Conservation (phyloP, 2,888 invertebrate genomes). For the Dasysyrphus tricinctus region DNA sequence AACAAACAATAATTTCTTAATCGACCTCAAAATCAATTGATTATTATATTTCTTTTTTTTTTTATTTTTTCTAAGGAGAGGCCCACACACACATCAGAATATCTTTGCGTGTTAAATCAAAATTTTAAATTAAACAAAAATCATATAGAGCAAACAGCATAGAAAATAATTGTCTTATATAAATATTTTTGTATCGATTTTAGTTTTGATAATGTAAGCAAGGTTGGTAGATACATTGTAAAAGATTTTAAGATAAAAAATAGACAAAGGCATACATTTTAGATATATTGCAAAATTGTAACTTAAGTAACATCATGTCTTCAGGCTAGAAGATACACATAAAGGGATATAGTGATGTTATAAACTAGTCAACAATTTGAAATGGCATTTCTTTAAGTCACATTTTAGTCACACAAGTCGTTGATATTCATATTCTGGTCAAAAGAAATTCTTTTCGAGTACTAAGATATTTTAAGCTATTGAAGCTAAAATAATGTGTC, state of each 20-base stretch:
- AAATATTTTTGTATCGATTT: slow-evolving; percentile 39
- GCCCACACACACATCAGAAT: slow-evolving; percentile 41
- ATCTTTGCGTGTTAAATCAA: slow-evolving; percentile 53
- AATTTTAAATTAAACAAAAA: slow-evolving; percentile 63
- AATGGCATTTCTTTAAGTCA: too few species aligned
- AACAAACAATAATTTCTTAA: slow-evolving; percentile 80
- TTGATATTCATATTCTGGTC: too few species aligned
- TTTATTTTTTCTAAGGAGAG: slow-evolving; percentile 54
- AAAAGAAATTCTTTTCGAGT: too few species aligned
- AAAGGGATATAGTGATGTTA: too few species aligned
- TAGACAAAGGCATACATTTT: background rate
- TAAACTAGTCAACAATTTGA: too few species aligned
- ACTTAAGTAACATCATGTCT: background rate
- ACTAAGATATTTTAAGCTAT: too few species aligned
- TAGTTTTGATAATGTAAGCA: background rate
- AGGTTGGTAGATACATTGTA: background rate
- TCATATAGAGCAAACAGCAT: background rate
- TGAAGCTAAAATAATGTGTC: too few species aligned
- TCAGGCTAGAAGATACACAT: background rate
- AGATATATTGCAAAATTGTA: background rate
- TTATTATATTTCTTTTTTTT: slow-evolving; percentile 66
- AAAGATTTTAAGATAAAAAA: background rate
- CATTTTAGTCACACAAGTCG: too few species aligned
- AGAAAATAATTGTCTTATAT: slow-evolving; percentile 33
- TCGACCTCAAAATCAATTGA: slow-evolving; percentile 76